phyloP scores from a whole-genome alignment of 2,113 vertebrate genomes.

The Myrmecobius fasciatus region DNA sequence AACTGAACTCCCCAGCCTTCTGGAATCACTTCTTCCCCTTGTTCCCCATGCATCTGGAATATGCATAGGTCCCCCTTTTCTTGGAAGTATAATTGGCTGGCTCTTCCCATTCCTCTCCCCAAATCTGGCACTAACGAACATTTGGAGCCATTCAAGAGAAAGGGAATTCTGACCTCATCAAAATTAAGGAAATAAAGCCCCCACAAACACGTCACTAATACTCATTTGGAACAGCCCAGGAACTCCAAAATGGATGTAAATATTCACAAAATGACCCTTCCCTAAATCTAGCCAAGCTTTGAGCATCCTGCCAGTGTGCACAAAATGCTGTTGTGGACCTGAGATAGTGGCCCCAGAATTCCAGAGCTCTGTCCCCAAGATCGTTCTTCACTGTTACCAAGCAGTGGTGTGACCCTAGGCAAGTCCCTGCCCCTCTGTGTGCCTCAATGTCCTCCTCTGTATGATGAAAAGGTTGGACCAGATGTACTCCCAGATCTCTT shows the following conservation, averaged over 20 bases:
- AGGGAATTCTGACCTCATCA: constrained; percentile 60
- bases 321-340: not conserved
- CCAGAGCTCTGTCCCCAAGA: constrained; percentile 6
- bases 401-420: not conserved
- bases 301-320: constrained; percentile 28
- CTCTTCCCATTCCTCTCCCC: constrained; percentile 5
- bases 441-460: not conserved
- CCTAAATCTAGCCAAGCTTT: constrained; percentile 43
- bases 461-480: not conserved
- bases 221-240: constrained; percentile 40
- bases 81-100: constrained; percentile 8
- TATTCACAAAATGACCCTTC: constrained; percentile 48
- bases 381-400: not conserved
- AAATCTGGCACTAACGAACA: constrained; percentile 30
- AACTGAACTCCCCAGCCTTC: not conserved
- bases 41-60: constrained; percentile 31
- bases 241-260: constrained; percentile 38
- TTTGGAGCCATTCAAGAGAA: constrained; percentile 55
- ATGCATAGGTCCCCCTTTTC: not conserved
- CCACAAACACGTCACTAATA: constrained; percentile 34
- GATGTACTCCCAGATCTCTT: not conserved
- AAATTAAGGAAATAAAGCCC: constrained; percentile 42
- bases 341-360: constrained; percentile 20
- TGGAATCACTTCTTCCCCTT: not conserved
- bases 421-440: not conserved